Evolutionary conservation across 2,797 vertebrate genomes (phyloP), one percentile per base, ranked within the genome.

Genomic region (Craterocephalus amniculus): DNA sequence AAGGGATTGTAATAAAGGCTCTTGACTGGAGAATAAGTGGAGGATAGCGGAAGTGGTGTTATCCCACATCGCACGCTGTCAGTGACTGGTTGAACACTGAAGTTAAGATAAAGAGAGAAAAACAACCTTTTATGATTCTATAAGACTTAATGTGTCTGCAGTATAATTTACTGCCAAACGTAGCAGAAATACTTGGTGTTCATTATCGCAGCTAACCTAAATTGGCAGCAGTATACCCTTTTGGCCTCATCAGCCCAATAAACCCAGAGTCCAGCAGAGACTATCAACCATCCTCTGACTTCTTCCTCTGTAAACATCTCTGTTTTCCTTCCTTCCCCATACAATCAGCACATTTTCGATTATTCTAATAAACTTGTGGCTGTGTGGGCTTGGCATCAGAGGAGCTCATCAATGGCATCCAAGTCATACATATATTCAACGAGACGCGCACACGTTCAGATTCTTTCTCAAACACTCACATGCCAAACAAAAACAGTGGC

Each of bases 301-400:
- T 59, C 75, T 48, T 72, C 63, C 67, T 67, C 61, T 69, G 67
- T 22, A 40, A 66, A 80, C 58, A 51, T 70, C 68, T 71, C 67
- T 36, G 29, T 67, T n/a, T 77, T 43, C 58, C 38, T 58, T 72
- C 31, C 52, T 76, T 57, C 74, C 63, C 26, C 9, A 35, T 58
- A 49, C 11, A 67, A 84, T 83, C 80, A 76, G 61, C 51, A 12
- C 27, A 68, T 45, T 63, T 72, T 24, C 27, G 67, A 80, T 88
- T 79, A 88, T 88, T 90, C 73, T 89, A 91, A 90, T 89, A 83
- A 91, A 84, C 61, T 58, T 63, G 71, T 72, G 26, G 31, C 60
- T 63, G 79, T 85, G 83, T 82, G 83, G 81, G 84, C 52, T 69
- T 1, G 8, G 72, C 86, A 85, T 92, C 89, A 88, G 80, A 83